A percentile compares a stretch with the other conserved stretches of the same genome.
Evolutionary conservation across 2,888 invertebrate species (phyloP).

Genomic region (Ennomos erosarius): DNA sequence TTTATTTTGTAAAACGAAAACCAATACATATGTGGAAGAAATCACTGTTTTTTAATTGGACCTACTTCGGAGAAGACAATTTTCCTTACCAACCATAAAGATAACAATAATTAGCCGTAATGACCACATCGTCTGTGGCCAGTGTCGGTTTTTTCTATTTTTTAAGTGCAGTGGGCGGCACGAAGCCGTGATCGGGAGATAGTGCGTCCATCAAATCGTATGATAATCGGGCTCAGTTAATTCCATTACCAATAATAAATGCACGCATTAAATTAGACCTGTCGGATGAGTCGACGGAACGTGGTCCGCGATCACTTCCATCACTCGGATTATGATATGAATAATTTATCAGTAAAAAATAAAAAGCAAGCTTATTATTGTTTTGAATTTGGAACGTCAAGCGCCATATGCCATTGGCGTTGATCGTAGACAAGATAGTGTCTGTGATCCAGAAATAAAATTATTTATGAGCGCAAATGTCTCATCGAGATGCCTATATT

Average conservation of each 20-base stretch:
- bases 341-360: slow-evolving; percentile 81
- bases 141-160: slow-evolving; percentile 49
- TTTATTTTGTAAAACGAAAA: no score
- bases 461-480: slow-evolving; percentile 56
- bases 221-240: slow-evolving; percentile 84
- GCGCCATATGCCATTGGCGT: slow-evolving; percentile 63
- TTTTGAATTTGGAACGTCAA: slow-evolving; percentile 75
- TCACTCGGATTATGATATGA: slow-evolving; percentile 84
- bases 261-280: slow-evolving; percentile 84
- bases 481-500: slow-evolving; percentile 45
- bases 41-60: no score
- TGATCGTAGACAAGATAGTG: slow-evolving; percentile 64
- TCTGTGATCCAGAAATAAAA: slow-evolving; percentile 53
- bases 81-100: no score
- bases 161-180: slow-evolving; percentile 77
- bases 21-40: no score
- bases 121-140: slow-evolving; percentile 73
- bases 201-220: slow-evolving; percentile 84
- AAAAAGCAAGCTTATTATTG: slow-evolving; percentile 72
- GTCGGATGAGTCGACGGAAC: slow-evolving; percentile 82
- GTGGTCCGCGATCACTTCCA: slow-evolving; percentile 71
- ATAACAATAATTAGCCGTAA: slow-evolving; percentile 84
- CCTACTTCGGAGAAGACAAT: no score
- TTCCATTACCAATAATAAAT: slow-evolving; percentile 85
- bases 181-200: slow-evolving; percentile 72